phyloP scores from a whole-genome alignment of 2,113 vertebrate species.

The Danio rerio region GRCz12tu NC_133193.1:36575501-36576000 shows the following conservation, averaged over 20 bases:
- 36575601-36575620: too few species aligned
- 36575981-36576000: neutral
- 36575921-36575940: neutral
- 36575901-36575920: neutral
- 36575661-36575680: slow-evolving; percentile 1
- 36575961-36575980: neutral
- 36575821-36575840: neutral
- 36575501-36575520: too few species aligned
- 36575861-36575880: neutral
- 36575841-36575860: neutral
- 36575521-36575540: too few species aligned
- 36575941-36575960: neutral
- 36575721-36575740: neutral
- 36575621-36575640: too few species aligned
- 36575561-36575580: too few species aligned
- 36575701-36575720: neutral
- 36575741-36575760: too few species aligned
- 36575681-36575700: neutral
- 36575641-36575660: too few species aligned
- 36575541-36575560: too few species aligned
- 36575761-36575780: neutral
- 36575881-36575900: neutral
- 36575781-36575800: neutral
- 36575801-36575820: neutral
- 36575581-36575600: too few species aligned